Evolutionary conservation across 1,140 invertebrate genomes (phyloP), one percentile per base, ranked within the genome.

Genomic region (Lycorma delicatula): DNA sequence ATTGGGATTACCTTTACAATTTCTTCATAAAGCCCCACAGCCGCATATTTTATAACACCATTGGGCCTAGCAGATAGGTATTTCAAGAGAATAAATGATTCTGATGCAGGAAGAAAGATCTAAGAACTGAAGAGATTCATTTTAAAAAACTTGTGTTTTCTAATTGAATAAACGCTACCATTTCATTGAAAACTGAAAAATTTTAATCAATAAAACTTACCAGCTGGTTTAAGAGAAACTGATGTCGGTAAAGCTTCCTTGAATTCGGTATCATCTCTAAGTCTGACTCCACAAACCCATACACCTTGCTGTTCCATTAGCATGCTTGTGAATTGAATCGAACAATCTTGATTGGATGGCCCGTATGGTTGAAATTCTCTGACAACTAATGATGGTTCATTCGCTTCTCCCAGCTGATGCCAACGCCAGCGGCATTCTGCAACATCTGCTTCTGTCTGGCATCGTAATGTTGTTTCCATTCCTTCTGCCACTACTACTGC

Each of bases 351-450:
- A 13, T 44, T 44, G 1, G 9, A 18, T 5, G 6, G 5, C 7
- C 41, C 41, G 23, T 44, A 44, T 5, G 41, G 11, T 4, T 16
- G 41, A 44, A 44, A 44, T 9, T 11, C 23, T 11, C 41, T 44
- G 41, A 44, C 41, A 16, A 44, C 41, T 20, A 44, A 20, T 44
- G 41, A 20, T 18, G 41, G 41, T 22, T 44, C 16, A 18, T 44
- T 22, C 7, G 23, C 41, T 13, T 18, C 41, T 7, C 41, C 41
- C 18, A 16, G 23, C 16, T 18, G 9, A 18, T 44, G 41, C 41
- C 41, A 44, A 20, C 41, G 18, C 41, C 41, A 44, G 18, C 41
- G 18, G 41, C 41, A 44, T 44, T 44, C 41, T 44, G 18, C 41
- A 16, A 44, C 41, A 22, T 12, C 41, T 20, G 23, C 23, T 18